Base-by-base conservation (phyloP, 2,888 invertebrate genomes). In the Tetragonisca angustula region DNA sequence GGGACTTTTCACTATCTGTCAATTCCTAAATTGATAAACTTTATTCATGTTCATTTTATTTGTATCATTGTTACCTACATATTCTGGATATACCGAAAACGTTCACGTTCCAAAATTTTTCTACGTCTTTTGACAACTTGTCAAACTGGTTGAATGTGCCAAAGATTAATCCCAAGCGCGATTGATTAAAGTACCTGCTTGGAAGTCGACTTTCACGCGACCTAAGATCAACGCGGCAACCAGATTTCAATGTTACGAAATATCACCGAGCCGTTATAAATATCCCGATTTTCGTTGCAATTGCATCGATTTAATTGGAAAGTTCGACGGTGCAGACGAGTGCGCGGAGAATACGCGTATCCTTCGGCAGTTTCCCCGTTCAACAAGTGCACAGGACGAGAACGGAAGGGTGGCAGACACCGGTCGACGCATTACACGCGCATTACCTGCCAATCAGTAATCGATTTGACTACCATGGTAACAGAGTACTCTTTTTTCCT, bases 391-490 rank as follows among this genome's bases (percentile, higher is more conserved):
- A 88, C 77, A 79, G 75, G 70, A 59, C 72, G 80, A 56, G 19
- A 69, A 75, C 81, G 71, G 77, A 79, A 79, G 86, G 70, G 88
- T 71, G 79, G 65, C 69, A 83, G 69, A 67, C 72, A 62, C 76
- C 82, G 67, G 76, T 87, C 85, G 88, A 87, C 79, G 87, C 77
- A 89, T 89, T 89, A 89, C 88, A 88, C 87, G 85, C 85, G 86
- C 83, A 89, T 89, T 89, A 89, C 84, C 87, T 88, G 88, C 87
- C 89, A 88, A 89, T 89, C 89, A 84, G 88, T 87, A 89, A 89
- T 89, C 89, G 89, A 89, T 89, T 89, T 84, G 84, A 88, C 88
- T 89, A 65, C 89, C 89, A 89, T 89, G 88, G 89, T 84, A 89
- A 89, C 89, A 83, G 82, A 76, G 54, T 82, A 84, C 79, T 64